A percentile compares a stretch with the other conserved stretches of the same genome.
Conservation (phyloP, 2,797 vertebrate genomes). For the Myotis daubentonii region DNA sequence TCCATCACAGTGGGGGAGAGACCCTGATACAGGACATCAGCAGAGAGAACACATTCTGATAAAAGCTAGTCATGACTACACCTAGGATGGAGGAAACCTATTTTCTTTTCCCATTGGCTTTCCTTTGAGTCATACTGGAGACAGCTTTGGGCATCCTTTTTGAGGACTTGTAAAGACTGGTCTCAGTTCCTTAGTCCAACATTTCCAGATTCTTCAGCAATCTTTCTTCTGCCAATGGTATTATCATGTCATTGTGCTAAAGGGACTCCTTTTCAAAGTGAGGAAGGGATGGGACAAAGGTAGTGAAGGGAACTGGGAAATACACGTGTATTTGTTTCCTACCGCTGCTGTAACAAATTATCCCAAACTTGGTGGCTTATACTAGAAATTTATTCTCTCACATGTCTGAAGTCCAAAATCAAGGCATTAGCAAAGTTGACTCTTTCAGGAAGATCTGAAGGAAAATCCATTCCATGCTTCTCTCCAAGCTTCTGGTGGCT, state of each 20-base stretch:
- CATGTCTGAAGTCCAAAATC: background rate
- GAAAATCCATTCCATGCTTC: background rate
- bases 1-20: background rate
- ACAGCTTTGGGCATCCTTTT: background rate
- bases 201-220: slow-evolving; percentile 5
- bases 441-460: background rate
- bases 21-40: background rate
- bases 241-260: background rate
- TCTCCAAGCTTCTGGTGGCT: background rate
- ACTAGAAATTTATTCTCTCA: background rate
- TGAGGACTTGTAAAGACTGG: background rate
- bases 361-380: background rate
- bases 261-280: background rate
- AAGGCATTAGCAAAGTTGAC: background rate
- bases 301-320: background rate
- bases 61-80: background rate
- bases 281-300: background rate
- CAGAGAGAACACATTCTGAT: background rate
- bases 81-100: background rate
- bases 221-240: background rate
- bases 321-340: background rate
- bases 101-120: background rate
- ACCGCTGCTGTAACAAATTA: background rate
- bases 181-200: background rate
- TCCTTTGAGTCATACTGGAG: background rate